Conservation (phyloP, 2,797 vertebrate species). For the Amazona finschi region DNA sequence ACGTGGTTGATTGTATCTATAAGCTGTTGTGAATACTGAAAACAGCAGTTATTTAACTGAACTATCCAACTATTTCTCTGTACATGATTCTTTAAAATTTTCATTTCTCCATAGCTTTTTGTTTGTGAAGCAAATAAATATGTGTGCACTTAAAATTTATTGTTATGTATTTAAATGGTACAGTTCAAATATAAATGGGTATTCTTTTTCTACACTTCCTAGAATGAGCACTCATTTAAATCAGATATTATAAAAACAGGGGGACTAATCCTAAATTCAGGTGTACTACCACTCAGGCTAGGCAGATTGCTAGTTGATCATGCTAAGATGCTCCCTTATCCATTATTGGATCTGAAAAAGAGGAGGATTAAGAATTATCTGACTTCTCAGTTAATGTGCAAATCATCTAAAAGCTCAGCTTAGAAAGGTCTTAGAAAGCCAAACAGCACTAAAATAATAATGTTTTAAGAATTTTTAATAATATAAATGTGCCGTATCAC, state of each 20-base stretch:
- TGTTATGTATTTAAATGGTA: slow-evolving; percentile 1
- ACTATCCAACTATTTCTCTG: not conserved
- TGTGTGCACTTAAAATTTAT: not conserved
- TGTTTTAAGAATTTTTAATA: slow-evolving; percentile 63
- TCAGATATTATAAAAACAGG: slow-evolving; percentile 62
- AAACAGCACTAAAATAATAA: slow-evolving; percentile 69
- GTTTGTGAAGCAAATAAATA: slow-evolving; percentile 8
- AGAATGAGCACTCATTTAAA: slow-evolving; percentile 66
- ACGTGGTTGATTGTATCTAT: not conserved
- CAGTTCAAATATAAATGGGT: slow-evolving; percentile 21
- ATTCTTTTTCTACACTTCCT: slow-evolving; percentile 33
- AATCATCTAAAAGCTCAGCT: slow-evolving; percentile 87
- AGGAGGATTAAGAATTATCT: slow-evolving; percentile 97
- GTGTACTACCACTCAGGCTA: slow-evolving; percentile 86
- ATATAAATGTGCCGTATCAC: slow-evolving; percentile 3
- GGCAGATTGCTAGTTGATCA: slow-evolving; percentile 92
- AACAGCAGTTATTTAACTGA: slow-evolving; percentile 13
- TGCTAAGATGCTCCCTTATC: slow-evolving; percentile 88
- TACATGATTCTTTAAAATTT: not conserved
- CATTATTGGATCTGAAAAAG: slow-evolving; percentile 92
- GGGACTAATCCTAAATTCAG: slow-evolving; percentile 84
- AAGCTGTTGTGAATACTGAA: not conserved
- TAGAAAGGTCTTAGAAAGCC: slow-evolving; percentile 71
- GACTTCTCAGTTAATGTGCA: slow-evolving; percentile 91
- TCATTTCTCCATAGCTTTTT: not conserved